A percentile compares a stretch with the other conserved stretches of the same genome.
Evolutionary conservation across 2,797 vertebrate species (phyloP).

Genomic region (Urocyon cinereoargenteus): DNA sequence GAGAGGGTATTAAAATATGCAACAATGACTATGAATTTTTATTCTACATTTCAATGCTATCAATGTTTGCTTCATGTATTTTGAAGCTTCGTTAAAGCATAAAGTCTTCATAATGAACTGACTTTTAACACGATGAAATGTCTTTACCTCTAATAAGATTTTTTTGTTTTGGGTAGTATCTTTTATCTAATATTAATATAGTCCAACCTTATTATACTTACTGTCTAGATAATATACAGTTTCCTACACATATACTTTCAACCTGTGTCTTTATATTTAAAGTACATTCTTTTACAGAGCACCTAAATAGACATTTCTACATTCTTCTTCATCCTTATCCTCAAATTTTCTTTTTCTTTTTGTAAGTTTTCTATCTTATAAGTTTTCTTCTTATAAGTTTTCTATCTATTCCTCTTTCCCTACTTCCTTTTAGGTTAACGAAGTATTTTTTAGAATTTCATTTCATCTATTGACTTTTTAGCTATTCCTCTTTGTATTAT

Average conservation of each 20-base stretch:
- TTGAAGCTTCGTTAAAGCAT: neutral
- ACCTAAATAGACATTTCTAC: neutral
- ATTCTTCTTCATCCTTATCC: neutral
- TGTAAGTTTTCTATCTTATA: neutral
- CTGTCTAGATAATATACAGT: neutral
- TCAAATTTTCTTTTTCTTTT: neutral
- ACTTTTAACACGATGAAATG: slow-evolving; percentile 5
- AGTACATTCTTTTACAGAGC: neutral
- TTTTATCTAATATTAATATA: neutral
- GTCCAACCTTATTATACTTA: neutral
- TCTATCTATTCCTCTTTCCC: neutral
- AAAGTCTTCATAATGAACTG: neutral
- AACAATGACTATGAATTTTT: neutral
- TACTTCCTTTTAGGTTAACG: neutral
- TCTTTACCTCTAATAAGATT: neutral
- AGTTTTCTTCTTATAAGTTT: slow-evolving; percentile 38
- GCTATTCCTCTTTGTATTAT: neutral
- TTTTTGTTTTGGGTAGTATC: neutral
- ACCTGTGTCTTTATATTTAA: neutral
- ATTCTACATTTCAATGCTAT: neutral
- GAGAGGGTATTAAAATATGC: neutral
- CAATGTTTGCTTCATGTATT: neutral
- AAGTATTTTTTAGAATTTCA: slow-evolving; percentile 25
- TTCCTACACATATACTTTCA: neutral
- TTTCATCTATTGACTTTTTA: neutral